These are phyloP conservation scores for Pollimyrus isidori DNA, from an alignment of 2,113 vertebrate genomes.

Conservation along the genomic window DNA sequence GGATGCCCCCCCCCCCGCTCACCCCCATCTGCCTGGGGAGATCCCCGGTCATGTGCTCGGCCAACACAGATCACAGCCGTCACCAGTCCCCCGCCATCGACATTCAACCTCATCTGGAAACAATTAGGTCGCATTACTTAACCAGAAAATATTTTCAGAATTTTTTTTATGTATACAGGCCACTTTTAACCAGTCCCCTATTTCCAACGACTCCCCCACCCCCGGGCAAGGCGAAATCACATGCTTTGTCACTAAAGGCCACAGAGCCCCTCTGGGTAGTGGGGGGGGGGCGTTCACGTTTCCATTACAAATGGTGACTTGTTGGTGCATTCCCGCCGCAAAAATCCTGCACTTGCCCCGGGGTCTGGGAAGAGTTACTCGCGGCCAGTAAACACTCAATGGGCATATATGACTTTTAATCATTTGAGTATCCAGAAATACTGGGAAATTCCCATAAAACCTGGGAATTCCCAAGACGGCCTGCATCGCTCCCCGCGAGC, in stretches of 20 bases:
- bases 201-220: neutral
- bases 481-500: neutral
- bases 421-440: conserved; percentile 54
- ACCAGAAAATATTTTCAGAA: neutral
- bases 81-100: neutral
- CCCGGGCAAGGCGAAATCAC: neutral
- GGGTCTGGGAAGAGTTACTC: conserved; percentile 31
- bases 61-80: conserved; percentile 20
- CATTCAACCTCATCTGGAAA: conserved; percentile 45
- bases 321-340: neutral
- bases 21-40: conserved; percentile 39
- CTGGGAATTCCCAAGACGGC: conserved; percentile 56
- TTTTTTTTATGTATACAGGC: neutral
- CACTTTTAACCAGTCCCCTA: neutral
- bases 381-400: conserved; percentile 44
- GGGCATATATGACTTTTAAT: conserved; percentile 55
- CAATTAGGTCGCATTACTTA: conserved; percentile 25
- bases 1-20: neutral
- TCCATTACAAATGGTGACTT: neutral
- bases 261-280: neutral
- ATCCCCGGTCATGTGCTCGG: conserved; percentile 36
- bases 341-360: neutral
- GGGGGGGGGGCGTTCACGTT: neutral
- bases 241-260: neutral
- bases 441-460: conserved; percentile 59